Evolutionary conservation across 1,140 invertebrate genomes (phyloP).

Genomic region (Aphaenogaster ashmeadi): DNA sequence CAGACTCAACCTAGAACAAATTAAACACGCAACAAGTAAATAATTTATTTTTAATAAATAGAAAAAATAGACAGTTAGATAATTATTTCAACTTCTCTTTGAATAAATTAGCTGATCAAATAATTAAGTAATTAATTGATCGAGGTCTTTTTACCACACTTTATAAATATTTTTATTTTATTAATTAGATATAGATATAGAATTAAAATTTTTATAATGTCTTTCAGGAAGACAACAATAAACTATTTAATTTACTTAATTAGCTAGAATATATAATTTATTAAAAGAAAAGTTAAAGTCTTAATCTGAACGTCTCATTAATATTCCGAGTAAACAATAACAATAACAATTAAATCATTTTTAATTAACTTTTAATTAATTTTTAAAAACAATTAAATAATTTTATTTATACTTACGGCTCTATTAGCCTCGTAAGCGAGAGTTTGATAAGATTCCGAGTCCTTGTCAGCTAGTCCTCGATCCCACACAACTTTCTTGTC

Average conservation of each 20-base stretch:
- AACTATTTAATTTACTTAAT: not conserved
- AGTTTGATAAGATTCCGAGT: slow-evolving; percentile 93
- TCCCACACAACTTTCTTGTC: slow-evolving; percentile 93
- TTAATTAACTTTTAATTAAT: too few relatives aligned
- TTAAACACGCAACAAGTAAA: not conserved
- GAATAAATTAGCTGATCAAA: not conserved
- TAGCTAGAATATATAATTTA: slow-evolving; percentile 3
- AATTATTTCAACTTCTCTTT: not conserved
- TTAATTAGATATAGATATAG: not conserved
- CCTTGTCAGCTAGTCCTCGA: slow-evolving; percentile 90
- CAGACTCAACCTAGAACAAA: slow-evolving; percentile 92
- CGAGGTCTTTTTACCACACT: not conserved
- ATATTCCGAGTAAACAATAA: not conserved
- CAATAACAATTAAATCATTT: too few relatives aligned
- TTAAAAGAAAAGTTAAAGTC: not conserved
- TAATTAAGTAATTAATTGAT: not conserved
- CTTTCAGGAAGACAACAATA: not conserved
- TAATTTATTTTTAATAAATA: not conserved
- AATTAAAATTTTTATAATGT: not conserved
- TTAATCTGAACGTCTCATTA: not conserved
- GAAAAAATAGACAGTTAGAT: not conserved
- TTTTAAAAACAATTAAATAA: not conserved
- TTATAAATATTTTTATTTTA: not conserved
- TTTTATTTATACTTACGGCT: slow-evolving; percentile 90
- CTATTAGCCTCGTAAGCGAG: slow-evolving; percentile 94